Evolutionary conservation across 37 sponge, comb jelly and placozoan species (phyloP), one percentile per base, ranked within the genome.

Genomic region (Spongilla lacustris): DNA sequence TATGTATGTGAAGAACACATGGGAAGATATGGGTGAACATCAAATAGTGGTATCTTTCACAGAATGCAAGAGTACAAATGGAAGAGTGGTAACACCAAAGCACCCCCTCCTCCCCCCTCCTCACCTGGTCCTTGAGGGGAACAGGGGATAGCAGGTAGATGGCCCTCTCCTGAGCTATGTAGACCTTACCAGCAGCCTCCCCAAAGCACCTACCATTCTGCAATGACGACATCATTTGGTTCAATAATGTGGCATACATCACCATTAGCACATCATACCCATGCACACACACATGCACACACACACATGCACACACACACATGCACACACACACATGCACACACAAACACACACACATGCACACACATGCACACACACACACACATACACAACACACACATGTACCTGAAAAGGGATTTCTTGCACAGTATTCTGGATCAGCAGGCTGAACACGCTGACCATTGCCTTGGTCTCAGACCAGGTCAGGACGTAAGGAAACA

Each of bases 121-220:
- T 69, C 48, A 87, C 94, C 90, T 93, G 93, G 8, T 93, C 83
- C 67, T 80, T 73, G 12, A 93, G 82, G 36, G 92, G 89, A 8
- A 89, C 58, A 21, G 81, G 74, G 8, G 87, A 77, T 21, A 95
- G 66, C 30, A 78, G 35, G 71, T 91, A 95, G 12, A 95, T 86
- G 12, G 86, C 81, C 4, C 78, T 81, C 36, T 79, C 73, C n/a
- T 66, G 23, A 0, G 90, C 95, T 19, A 73, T 80, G 27, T 84
- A 86, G 36, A 95, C 68, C 0, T 79, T 82, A 0, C 86, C 84
- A 67, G 69, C 69, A n/a, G 81, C 82, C 36, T 89, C 81, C 36
- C 67, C 81, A 30, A 90, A 35, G 26, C 26, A 81, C 29, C 85
- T 68, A 49, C 86, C 81, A 85, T 81, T 85, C 91, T 90, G 68